A percentile compares a stretch with the other conserved stretches of the same genome.
Evolutionary conservation across 2,113 vertebrate genomes (phyloP).

Genomic region (Chelonoidis abingdonii): DNA sequence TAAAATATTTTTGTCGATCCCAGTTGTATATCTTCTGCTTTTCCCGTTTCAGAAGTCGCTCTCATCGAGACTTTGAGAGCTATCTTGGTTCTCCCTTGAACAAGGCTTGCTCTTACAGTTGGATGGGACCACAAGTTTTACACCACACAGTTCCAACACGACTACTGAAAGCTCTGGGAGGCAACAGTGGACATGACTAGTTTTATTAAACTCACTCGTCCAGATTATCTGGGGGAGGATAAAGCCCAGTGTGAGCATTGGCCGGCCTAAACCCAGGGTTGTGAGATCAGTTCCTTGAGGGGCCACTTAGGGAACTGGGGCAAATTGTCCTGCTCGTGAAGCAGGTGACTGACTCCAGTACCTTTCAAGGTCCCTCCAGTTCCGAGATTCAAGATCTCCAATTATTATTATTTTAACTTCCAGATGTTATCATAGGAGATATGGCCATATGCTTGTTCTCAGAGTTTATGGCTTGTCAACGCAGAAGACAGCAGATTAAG

Average conservation of each 20-base stretch:
- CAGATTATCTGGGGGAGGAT: slow-evolving; percentile 11
- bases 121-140: slow-evolving; percentile 98
- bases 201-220: slow-evolving; percentile 49
- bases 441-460: slow-evolving; percentile 22
- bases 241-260: too few relatives aligned
- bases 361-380: too few relatives aligned
- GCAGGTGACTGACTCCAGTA: too few relatives aligned
- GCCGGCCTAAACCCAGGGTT: too few relatives aligned
- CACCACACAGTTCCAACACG: slow-evolving; percentile 84
- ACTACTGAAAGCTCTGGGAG: slow-evolving; percentile 61
- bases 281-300: too few relatives aligned
- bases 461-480: neutral
- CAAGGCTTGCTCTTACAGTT: slow-evolving; percentile 87
- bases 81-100: slow-evolving; percentile 89
- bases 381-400: too few relatives aligned
- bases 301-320: too few relatives aligned
- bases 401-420: neutral
- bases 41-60: slow-evolving; percentile 83
- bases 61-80: slow-evolving; percentile 92
- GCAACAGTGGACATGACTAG: slow-evolving; percentile 76
- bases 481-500: slow-evolving; percentile 40
- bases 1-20: neutral
- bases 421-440: slow-evolving; percentile 27
- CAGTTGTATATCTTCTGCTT: neutral
- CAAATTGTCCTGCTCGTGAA: too few relatives aligned